phyloP scores from a whole-genome alignment of 2,113 vertebrate genomes.

The Caranx ignobilis region DNA sequence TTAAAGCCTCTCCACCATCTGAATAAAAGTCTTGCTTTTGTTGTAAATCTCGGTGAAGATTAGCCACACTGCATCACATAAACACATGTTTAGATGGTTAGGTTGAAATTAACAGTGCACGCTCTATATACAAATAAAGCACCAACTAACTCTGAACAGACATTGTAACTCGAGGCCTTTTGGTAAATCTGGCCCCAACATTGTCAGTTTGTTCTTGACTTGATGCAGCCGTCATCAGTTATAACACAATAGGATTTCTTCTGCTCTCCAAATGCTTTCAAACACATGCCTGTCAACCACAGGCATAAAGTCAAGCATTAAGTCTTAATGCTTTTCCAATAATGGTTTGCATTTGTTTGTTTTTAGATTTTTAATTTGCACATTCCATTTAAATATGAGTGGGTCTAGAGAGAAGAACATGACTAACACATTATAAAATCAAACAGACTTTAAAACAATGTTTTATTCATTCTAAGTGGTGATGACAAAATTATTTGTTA shows the following conservation, averaged over 20 bases:
- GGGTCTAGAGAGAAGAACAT: background rate
- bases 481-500: background rate
- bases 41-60: conserved; percentile 13
- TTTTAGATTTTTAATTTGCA: background rate
- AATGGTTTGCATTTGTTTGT: too few species aligned
- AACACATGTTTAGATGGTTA: background rate
- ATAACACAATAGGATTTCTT: background rate
- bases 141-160: background rate
- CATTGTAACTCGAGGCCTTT: background rate
- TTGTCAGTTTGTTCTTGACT: background rate
- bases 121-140: conserved; percentile 4
- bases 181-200: background rate
- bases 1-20: conserved; percentile 1
- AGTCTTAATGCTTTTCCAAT: background rate
- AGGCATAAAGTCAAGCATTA: background rate
- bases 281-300: background rate
- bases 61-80: background rate
- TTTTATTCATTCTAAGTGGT: background rate
- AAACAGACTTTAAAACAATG: background rate
- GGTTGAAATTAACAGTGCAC: background rate
- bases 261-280: background rate
- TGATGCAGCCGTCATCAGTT: conserved; percentile 23
- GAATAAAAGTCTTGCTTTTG: background rate
- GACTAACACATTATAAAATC: background rate
- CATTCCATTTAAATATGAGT: background rate